These are phyloP conservation scores for Rynchops niger DNA, from an alignment of 2,113 vertebrate species.

Conservation along the genomic window DNA sequence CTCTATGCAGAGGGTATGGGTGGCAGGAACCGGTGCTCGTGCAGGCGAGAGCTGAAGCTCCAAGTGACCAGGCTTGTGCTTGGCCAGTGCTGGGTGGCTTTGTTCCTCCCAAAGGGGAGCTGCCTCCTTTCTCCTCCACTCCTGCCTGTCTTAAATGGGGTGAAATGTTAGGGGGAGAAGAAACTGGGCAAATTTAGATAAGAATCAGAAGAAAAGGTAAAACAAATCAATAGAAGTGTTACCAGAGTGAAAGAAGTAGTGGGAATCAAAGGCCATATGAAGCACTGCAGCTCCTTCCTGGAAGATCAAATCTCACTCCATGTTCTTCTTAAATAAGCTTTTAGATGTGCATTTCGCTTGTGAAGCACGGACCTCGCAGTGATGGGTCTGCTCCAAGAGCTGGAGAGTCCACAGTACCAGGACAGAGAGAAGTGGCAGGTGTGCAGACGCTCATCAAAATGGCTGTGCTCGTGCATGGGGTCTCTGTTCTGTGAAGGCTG, in stretches of 20 bases:
- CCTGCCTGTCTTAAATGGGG: neutral
- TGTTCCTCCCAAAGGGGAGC: neutral
- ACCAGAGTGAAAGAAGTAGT: neutral
- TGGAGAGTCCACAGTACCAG: neutral
- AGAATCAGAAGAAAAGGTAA: neutral
- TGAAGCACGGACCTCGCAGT: accelerated
- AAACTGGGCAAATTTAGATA: neutral
- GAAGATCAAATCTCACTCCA: accelerated
- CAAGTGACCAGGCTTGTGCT: neutral
- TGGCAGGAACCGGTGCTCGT: neutral
- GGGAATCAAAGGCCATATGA: neutral
- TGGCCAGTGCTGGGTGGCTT: neutral
- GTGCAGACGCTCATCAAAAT: neutral
- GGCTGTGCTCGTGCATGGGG: neutral
- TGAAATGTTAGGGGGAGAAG: neutral
- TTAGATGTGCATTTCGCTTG: accelerated
- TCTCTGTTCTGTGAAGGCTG: neutral
- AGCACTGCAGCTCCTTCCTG: neutral
- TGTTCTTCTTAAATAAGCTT: neutral
- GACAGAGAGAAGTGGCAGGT: neutral
- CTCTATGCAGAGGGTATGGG: neutral
- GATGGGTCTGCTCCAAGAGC: neutral
- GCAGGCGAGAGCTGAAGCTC: neutral
- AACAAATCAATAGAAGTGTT: neutral
- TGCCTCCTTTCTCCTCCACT: neutral